phyloP scores from a whole-genome alignment of 2,113 vertebrate genomes.

The Gallinago paraguaiae region DNA sequence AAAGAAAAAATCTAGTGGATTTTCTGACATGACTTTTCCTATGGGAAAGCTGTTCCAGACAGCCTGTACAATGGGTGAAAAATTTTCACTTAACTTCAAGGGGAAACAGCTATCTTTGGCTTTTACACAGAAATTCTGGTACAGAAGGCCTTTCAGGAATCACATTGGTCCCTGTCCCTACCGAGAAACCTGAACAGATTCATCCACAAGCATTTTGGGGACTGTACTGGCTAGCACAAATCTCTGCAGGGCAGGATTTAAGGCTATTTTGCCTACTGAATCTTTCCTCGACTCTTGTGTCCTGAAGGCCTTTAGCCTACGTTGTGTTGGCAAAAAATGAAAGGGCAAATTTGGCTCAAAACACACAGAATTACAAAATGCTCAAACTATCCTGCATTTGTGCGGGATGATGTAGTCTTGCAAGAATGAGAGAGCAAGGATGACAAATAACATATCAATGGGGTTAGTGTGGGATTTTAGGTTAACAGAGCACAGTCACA shows the following conservation, averaged over 20 bases:
- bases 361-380: conserved; percentile 20
- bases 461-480: not conserved
- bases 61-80: not conserved
- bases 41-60: not conserved
- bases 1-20: not conserved
- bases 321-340: not conserved
- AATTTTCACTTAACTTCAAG: not conserved
- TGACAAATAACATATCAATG: conserved; percentile 49
- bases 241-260: not conserved
- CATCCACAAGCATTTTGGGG: not conserved
- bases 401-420: not conserved
- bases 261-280: not conserved
- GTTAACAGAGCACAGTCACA: not conserved
- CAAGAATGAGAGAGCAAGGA: conserved; percentile 16
- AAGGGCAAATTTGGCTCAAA: not conserved
- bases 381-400: not conserved
- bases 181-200: not conserved
- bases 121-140: not conserved
- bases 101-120: not conserved
- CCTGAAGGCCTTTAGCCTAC: not conserved
- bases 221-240: not conserved
- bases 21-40: not conserved
- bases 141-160: not conserved
- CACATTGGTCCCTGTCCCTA: not conserved
- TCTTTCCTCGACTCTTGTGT: not conserved